Evolutionary conservation across 2,797 vertebrate species (phyloP), one percentile per base, ranked within the genome.

Genomic region (Enteromius radiatus): DNA sequence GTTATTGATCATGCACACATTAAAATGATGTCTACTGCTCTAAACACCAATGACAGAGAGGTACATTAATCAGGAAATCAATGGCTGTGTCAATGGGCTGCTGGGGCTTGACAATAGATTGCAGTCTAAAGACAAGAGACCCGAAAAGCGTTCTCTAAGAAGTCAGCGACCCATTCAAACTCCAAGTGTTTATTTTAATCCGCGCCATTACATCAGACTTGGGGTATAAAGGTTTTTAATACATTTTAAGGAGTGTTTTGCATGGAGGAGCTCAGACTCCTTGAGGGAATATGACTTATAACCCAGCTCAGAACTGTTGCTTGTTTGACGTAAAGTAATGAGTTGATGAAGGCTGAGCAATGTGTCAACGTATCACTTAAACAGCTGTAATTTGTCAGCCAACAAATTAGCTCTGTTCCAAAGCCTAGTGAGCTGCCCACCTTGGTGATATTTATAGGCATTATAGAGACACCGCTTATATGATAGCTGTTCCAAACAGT

Each of bases 61-160:
- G 93, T 95, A 89, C 95, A 96, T 97, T 97, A 97, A 97, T 98
- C 95, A 96, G 94, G 84, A 93, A 95, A 97, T 98, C 96, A 89
- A 96, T 97, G 81, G 9, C 11, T 75, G 87, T 93, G 93, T 94
- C 95, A 92, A 96, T 95, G 92, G 86, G 90, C 92, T 88, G 91
- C 86, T 90, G 91, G 23, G 88, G 85, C 89, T 90, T 93, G 93
- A 95, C 93, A 95, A 93, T 91, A 89, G 89, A 93, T 91, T 88
- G 91, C 88, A 91, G 89, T 84, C 54, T 87, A 82, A 84, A 93
- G 91, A 90, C 80, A 64, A 81, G 90, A 85, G 82, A 82, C 90
- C 87, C 84, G 88, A 86, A 92, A 92, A 90, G 86, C 84, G 49
- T 31, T 80, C 61, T 52, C 71, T 67, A 63, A 21, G 28, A 61